Base-by-base conservation (phyloP, 2,797 vertebrate genomes). In the Lepidocolaptes lacrymiger region DNA sequence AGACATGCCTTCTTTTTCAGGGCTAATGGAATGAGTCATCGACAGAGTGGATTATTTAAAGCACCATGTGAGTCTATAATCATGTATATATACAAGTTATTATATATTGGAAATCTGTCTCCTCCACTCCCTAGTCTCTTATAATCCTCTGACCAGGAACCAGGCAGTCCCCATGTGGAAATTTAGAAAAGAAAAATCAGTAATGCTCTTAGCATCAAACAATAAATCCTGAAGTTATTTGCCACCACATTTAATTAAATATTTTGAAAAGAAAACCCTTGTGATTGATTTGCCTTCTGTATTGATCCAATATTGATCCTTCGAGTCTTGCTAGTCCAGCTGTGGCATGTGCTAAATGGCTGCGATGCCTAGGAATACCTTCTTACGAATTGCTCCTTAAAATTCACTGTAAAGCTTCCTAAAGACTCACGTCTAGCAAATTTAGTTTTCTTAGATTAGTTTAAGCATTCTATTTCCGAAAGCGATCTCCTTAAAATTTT, bases 71-170 rank as follows among this genome's bases (percentile, higher is more conserved):
- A 98, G 98, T 98, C 98, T 98, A 98, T 98, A 98, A 98, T 98
- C 98, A 98, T 98, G 98, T 99, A 98, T 98, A 98, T 98, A 98
- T 98, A 98, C 98, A 98, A 98, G 98, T 98, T 98, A 99, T 99
- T 99, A 98, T 99, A 98, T 99, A 99, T 99, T 97, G 98, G 98
- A 98, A 99, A 99, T 98, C 98, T 99, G 98, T 99, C 98, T 98
- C 89, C 97, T 96, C 96, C 98, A 98, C 98, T 99, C 98, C 98
- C 98, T 91, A 97, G 98, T 98, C 98, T 97, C 98, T 98, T 98
- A 97, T 98, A 98, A 99, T 98, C 98, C 97, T 97, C 96, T 97
- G 98, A 98, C 98, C 96, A 96, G 98, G 97, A 97, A 98, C 96
- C 96, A 97, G 95, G 97, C 96, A 91, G 97, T 98, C 98, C 98